Evolutionary conservation across 2,797 vertebrate species (phyloP).

Genomic region (Urophycis tenuis): DNA sequence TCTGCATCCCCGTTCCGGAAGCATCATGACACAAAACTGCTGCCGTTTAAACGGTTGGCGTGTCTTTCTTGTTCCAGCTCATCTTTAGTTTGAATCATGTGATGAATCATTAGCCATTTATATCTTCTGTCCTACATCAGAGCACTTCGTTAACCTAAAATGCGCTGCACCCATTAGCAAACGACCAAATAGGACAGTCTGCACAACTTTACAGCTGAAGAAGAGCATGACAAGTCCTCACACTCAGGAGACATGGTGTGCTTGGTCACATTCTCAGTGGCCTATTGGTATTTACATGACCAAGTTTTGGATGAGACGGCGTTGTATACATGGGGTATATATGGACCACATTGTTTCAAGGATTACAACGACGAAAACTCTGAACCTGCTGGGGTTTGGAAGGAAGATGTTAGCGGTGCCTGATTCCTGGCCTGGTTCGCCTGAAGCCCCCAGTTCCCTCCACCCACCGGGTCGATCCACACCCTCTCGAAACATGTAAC

Average conservation of each 20-base stretch:
- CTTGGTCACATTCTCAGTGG: not conserved
- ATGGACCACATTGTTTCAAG: not conserved
- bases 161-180: not conserved
- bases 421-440: conserved; percentile 48
- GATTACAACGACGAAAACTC: conserved; percentile 13
- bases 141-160: not conserved
- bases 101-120: not conserved
- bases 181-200: not conserved
- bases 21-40: not conserved
- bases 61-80: not conserved
- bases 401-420: conserved; percentile 45
- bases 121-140: not conserved
- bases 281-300: not conserved
- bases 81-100: not conserved
- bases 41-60: not conserved
- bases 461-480: conserved; percentile 27
- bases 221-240: not conserved
- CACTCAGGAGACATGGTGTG: not conserved
- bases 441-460: conserved; percentile 30
- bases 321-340: not conserved
- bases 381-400: conserved; percentile 50
- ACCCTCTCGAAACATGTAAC: conserved; percentile 47
- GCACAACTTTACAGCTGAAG: not conserved
- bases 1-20: not conserved
- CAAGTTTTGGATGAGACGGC: not conserved